These are phyloP conservation scores for Nephotettix cincticeps DNA, from an alignment of 1,140 invertebrate species.

Conservation along the genomic window DNA sequence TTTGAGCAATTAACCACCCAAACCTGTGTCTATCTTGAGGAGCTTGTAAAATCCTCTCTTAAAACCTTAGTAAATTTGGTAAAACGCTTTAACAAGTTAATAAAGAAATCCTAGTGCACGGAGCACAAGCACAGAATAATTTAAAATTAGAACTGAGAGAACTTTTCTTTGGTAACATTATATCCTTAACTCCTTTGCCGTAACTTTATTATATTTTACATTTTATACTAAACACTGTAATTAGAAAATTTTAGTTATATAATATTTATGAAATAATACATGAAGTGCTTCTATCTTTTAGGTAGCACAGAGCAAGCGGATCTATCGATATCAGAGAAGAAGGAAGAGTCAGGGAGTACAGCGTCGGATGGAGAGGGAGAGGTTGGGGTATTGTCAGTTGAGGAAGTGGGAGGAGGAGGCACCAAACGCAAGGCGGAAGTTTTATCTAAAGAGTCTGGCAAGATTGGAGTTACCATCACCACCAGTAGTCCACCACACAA, in stretches of 20 bases:
- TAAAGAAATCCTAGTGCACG: no score
- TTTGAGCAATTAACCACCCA: no score
- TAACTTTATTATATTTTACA: no score
- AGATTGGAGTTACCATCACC: constrained; percentile 85
- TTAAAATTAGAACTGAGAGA: no score
- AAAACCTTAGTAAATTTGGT: no score
- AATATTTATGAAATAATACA: not conserved
- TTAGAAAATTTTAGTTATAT: not conserved
- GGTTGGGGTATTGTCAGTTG: no score
- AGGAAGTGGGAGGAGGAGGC: constrained; percentile 54
- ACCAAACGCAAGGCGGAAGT: constrained; percentile 84
- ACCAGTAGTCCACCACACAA: constrained; percentile 66
- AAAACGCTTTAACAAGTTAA: no score
- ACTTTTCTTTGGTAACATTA: no score
- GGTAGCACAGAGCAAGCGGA: not conserved
- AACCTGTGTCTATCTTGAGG: no score
- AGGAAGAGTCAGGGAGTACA: constrained; percentile 43
- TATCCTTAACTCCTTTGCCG: no score
- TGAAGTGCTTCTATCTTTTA: not conserved
- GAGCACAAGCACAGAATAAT: no score
- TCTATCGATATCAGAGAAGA: constrained; percentile 18
- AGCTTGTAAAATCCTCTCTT: no score
- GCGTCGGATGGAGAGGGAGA: constrained; percentile 48
- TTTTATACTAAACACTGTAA: not conserved
- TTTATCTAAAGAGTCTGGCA: constrained; percentile 76